Conservation (phyloP, 2,888 invertebrate species). For the Linnaemya tessellans region DNA sequence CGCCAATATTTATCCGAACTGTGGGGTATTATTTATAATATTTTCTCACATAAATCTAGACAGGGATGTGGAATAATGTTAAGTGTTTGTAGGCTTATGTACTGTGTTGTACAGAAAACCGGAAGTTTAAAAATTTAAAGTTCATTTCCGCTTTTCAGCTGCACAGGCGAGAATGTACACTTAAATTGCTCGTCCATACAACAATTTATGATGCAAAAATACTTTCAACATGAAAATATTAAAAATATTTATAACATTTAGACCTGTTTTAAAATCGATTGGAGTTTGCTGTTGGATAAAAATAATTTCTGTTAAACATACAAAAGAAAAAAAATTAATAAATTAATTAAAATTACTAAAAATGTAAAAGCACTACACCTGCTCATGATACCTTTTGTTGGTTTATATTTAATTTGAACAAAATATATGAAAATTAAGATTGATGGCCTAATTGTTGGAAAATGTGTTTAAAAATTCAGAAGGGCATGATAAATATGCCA, state of each 20-base stretch:
- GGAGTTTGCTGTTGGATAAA: neutral
- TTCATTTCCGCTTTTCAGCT: constrained; percentile 61
- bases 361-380: too few species aligned
- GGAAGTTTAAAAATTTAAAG: constrained; percentile 19
- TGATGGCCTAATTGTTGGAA: too few species aligned
- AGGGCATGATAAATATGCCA: too few species aligned
- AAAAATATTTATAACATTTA: neutral
- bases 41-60: neutral
- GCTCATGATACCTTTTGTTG: too few species aligned
- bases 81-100: neutral
- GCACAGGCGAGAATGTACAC: constrained; percentile 3
- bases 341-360: too few species aligned
- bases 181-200: constrained; percentile 8
- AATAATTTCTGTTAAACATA: neutral
- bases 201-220: neutral
- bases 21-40: neutral
- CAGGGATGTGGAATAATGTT: neutral
- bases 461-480: too few species aligned
- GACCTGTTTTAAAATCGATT: constrained; percentile 4
- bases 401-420: too few species aligned
- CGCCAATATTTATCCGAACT: neutral
- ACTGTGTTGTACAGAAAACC: neutral
- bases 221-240: neutral
- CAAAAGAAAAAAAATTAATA: too few species aligned
- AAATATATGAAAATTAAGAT: too few species aligned